Evolutionary conservation across 1,140 invertebrate species (phyloP).

Genomic region (Orius insidiosus): DNA sequence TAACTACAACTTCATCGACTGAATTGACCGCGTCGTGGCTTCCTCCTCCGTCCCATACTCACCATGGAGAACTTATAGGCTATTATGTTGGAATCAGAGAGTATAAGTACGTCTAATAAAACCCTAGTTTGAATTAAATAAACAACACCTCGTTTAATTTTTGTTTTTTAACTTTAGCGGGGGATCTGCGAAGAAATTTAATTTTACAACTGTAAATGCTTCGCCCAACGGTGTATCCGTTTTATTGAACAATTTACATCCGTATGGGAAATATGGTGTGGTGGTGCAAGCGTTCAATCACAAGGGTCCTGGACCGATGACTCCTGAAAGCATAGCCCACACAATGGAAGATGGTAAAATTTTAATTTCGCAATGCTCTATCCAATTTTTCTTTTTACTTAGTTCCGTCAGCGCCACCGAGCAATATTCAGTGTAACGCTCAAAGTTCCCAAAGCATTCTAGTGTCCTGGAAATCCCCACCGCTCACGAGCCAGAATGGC

Average conservation of each 20-base stretch:
- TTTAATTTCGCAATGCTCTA: no score
- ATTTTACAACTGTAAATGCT: constrained; percentile 20
- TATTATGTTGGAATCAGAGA: constrained; percentile 32
- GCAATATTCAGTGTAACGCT: constrained; percentile 25
- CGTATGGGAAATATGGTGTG: constrained; percentile 27
- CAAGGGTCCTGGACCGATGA: constrained; percentile 34
- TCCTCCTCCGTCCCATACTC: constrained; percentile 27
- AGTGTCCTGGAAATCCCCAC: constrained; percentile 35
- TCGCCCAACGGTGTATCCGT: constrained; percentile 6
- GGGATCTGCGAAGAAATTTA: constrained; percentile 14
- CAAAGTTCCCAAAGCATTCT: constrained; percentile 28
- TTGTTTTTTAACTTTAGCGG: constrained; percentile 5
- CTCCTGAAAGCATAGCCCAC: constrained; percentile 29
- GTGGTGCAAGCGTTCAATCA: constrained; percentile 39
- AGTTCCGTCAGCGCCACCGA: constrained; percentile 28
- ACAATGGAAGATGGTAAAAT: constrained; percentile 35
- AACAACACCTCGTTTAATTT: no score
- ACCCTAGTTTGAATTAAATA: constrained; percentile 1
- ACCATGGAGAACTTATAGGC: constrained; percentile 35
- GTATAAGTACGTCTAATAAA: constrained; percentile 8
- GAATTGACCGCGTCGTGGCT: constrained; percentile 21
- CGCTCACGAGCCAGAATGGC: constrained; percentile 38
- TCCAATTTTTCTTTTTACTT: constrained; percentile 8
- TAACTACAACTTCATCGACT: constrained; percentile 30
- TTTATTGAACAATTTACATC: constrained; percentile 17